Percentiles rank a stretch among this genome's conserved stretches.
phyloP scores from a whole-genome alignment of 1,140 invertebrate species.

The Scylla paramamosain region DNA sequence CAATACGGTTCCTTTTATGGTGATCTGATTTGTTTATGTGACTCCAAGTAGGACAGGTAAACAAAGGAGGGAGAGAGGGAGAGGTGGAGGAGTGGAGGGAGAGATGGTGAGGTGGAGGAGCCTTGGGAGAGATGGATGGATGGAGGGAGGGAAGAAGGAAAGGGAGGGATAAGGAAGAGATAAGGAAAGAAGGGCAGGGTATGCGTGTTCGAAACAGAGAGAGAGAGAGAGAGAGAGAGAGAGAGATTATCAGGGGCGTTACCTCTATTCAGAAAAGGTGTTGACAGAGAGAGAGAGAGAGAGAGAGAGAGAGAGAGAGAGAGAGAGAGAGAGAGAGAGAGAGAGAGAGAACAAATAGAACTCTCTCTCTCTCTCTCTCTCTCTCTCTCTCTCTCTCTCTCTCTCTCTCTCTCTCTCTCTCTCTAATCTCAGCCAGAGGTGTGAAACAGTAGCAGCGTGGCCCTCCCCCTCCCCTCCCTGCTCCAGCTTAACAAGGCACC shows the following conservation, averaged over 20 bases:
- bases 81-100: neutral
- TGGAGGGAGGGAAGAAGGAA: neutral
- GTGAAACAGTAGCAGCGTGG: neutral
- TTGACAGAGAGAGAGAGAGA: neutral
- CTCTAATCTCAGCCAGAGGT: neutral
- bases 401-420: neutral
- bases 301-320: slow-evolving; percentile 29
- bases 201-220: neutral
- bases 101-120: neutral
- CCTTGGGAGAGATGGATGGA: neutral
- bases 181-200: neutral
- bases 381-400: too few species aligned
- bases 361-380: too few species aligned
- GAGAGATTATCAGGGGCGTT: neutral
- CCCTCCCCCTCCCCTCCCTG: neutral
- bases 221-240: neutral
- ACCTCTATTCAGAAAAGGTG: neutral
- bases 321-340: slow-evolving; percentile 42
- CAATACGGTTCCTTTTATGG: neutral
- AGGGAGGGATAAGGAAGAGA: too few species aligned
- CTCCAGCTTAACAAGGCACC: neutral
- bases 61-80: neutral
- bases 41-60: slow-evolving; percentile 9
- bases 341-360: neutral
- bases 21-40: slow-evolving; percentile 24